Evolutionary conservation across 2,113 vertebrate species (phyloP).

Genomic region (Lampris megalopsis): DNA sequence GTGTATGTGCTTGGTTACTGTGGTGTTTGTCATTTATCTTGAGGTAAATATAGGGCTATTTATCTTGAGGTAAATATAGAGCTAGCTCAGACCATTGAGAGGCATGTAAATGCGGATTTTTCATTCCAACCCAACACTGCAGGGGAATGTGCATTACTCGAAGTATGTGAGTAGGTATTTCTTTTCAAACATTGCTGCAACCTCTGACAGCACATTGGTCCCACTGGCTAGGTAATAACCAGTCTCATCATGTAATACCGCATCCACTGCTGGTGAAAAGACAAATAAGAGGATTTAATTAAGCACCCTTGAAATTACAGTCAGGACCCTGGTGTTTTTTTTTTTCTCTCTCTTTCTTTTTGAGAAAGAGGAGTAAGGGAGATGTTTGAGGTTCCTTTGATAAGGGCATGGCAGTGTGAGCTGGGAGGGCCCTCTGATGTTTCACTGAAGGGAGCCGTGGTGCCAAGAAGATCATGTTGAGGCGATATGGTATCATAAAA

Average conservation of each 20-base stretch:
- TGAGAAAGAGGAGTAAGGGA: background rate
- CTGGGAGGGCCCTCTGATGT: constrained; percentile 11
- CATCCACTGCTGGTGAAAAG: constrained; percentile 6
- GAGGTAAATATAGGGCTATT: too few relatives aligned
- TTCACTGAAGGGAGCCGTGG: constrained; percentile 4
- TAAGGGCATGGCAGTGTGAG: constrained; percentile 31
- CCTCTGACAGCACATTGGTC: too few relatives aligned
- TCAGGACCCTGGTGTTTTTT: background rate
- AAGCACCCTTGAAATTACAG: constrained; percentile 41
- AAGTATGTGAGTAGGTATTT: too few relatives aligned
- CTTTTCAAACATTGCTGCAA: too few relatives aligned
- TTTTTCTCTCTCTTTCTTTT: background rate
- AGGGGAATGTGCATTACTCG: too few relatives aligned
- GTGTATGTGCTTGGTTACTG: too few relatives aligned
- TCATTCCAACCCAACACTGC: too few relatives aligned
- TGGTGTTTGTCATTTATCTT: too few relatives aligned
- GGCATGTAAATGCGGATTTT: too few relatives aligned
- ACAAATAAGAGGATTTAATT: constrained; percentile 41
- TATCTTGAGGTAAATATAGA: too few relatives aligned
- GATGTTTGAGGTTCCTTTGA: constrained; percentile 31
- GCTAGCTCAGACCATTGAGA: too few relatives aligned
- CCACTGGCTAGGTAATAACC: background rate
- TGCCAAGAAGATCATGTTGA: constrained; percentile 26
- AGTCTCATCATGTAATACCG: constrained; percentile 8
- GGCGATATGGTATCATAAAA: constrained; percentile 22